Evolutionary conservation across 1,140 invertebrate species (phyloP).

Genomic region (Ditylenchus dipsaci): DNA sequence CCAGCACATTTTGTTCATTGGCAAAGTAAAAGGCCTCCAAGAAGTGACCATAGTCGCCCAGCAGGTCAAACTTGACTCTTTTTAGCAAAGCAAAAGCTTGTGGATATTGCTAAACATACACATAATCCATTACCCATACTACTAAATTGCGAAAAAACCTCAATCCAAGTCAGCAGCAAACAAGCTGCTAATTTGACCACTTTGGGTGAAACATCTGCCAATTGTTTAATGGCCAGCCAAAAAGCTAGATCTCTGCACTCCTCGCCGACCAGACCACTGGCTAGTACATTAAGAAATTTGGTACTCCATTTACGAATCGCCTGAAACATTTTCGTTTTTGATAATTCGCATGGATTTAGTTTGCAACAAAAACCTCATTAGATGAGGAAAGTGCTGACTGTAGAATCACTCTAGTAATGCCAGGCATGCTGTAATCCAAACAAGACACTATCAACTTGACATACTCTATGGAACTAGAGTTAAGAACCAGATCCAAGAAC

Average conservation of each 20-base stretch:
- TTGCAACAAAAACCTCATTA: neutral
- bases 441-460: slow-evolving; percentile 8
- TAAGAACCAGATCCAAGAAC: slow-evolving; percentile 10
- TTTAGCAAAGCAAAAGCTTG: neutral
- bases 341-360: neutral
- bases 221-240: neutral
- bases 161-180: slow-evolving; percentile 13
- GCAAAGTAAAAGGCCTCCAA: neutral
- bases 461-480: slow-evolving; percentile 11
- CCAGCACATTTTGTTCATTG: slow-evolving; percentile 7
- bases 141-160: neutral
- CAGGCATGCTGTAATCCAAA: slow-evolving; percentile 15
- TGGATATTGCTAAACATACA: slow-evolving; percentile 2
- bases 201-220: slow-evolving; percentile 12
- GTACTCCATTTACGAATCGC: slow-evolving; percentile 11
- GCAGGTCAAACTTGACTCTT: neutral
- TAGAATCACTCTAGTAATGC: slow-evolving; percentile 8
- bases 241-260: slow-evolving; percentile 10
- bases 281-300: slow-evolving; percentile 10
- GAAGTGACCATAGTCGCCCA: slow-evolving; percentile 3
- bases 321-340: neutral
- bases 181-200: neutral
- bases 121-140: neutral
- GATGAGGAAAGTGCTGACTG: neutral
- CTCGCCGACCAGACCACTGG: neutral